Evolutionary conservation across 1,140 invertebrate genomes (phyloP).

Genomic region (Drosophila bocqueti): DNA sequence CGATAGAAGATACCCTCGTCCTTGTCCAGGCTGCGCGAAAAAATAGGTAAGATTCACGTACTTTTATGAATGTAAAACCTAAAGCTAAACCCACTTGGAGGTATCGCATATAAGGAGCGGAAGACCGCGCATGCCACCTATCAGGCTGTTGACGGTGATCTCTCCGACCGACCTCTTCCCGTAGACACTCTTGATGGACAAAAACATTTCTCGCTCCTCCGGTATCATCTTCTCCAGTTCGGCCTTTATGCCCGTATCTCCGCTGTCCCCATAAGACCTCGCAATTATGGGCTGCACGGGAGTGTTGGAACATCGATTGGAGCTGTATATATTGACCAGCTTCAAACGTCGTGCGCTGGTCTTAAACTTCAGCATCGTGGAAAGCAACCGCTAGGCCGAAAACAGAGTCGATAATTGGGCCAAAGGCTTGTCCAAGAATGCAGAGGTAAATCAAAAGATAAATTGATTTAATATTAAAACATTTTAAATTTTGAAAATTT

Average conservation of each 20-base stretch:
- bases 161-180: constrained; percentile 39
- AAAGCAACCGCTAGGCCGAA: too few species aligned
- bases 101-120: constrained; percentile 97
- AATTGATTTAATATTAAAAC: background rate
- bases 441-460: background rate
- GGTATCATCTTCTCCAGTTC: constrained; percentile 39
- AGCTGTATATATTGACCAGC: background rate
- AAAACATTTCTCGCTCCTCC: constrained; percentile 35
- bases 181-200: constrained; percentile 36
- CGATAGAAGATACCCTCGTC: constrained; percentile 97
- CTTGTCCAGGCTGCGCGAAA: constrained; percentile 88
- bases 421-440: too few species aligned
- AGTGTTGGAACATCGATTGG: background rate
- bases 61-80: background rate
- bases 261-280: background rate
- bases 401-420: background rate
- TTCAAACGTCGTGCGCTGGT: background rate
- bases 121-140: constrained; percentile 98
- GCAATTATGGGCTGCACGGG: background rate
- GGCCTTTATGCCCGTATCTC: constrained; percentile 11
- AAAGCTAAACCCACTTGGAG: constrained; percentile 85
- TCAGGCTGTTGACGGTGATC: constrained; percentile 87
- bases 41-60: background rate
- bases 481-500: background rate
- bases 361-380: background rate